Evolutionary conservation across 2,888 invertebrate species (phyloP), one percentile per base, ranked within the genome.

Genomic region (Melangyna quadrimaculata): DNA sequence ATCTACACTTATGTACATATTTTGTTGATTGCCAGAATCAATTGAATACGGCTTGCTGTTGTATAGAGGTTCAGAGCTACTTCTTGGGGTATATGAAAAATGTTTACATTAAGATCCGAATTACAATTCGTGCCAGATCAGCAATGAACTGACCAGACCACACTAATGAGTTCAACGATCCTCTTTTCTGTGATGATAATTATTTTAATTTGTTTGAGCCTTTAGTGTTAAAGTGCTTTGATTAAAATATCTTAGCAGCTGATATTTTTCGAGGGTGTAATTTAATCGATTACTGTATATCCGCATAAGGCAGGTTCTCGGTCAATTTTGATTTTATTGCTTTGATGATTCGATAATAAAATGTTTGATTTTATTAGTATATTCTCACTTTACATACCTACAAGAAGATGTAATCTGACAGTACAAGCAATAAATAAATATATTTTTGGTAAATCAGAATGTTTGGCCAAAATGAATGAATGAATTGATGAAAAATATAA

Each of bases 161-260:
- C 55, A 24, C 37, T 65, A 71, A 45, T 78, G 72, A 27, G 80
- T 80, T 80, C 70, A 75, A 63, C 53, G 74, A 72, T 78, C 78
- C 55, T 32, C 24, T 9, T 1, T 7, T 48, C 6, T 59, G 57
- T 29, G 14, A 51, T 51, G 14, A 17, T 55, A 17, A 5, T 55
- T 19, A 32, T 55, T 9, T 22, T 22, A 59, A 24, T 37, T 59
- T n/a, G 6, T 35, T 59, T 59, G 22, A 55, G 27, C 1, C 22
- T 53, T n/a, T 53, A 9, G 29, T 55, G n/a, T n/a, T n/a, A 10
- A 55, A 55, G 17, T 32, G 29, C 5, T 55, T 55, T 55, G 55
- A 55, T 55, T 32, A 55, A 55, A 55, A 55, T 55, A 55, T 55
- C 17, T 55, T 17, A 32, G 14, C 53, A 17, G 9, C 27, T 29